Conservation (phyloP, 2,797 vertebrate species). For the Malurus splendens region DNA sequence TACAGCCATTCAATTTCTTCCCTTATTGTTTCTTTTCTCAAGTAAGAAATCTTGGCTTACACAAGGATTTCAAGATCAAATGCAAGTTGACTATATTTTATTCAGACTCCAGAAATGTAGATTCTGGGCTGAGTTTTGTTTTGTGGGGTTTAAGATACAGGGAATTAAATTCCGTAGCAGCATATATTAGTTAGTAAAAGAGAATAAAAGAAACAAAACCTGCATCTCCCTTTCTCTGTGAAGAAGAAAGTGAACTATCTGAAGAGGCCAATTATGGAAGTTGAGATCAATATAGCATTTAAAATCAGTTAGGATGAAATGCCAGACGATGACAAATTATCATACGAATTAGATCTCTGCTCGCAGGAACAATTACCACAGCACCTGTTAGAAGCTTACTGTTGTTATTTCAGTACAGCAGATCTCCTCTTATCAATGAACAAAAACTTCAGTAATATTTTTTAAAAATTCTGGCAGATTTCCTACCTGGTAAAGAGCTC, state of each 20-base stretch:
- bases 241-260: neutral
- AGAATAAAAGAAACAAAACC: neutral
- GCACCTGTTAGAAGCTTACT: conserved; percentile 18
- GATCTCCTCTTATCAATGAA: neutral
- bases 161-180: neutral
- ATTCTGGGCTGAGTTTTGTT: neutral
- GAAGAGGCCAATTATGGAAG: neutral
- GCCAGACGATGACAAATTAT: neutral
- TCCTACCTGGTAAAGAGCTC: neutral
- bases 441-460: neutral
- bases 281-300: conserved; percentile 32
- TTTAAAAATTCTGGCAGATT: neutral
- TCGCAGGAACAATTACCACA: conserved; percentile 9
- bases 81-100: neutral
- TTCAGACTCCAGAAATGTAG: neutral
- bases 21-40: neutral
- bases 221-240: neutral
- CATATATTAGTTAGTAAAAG: neutral
- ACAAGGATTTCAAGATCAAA: neutral
- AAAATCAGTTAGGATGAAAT: conserved; percentile 19
- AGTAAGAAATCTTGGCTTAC: neutral
- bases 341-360: conserved; percentile 26
- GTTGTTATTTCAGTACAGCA: neutral
- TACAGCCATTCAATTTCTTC: neutral
- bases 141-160: neutral